Evolutionary conservation across 2,888 invertebrate species (phyloP).

Genomic region (Fabriciana adippe): DNA sequence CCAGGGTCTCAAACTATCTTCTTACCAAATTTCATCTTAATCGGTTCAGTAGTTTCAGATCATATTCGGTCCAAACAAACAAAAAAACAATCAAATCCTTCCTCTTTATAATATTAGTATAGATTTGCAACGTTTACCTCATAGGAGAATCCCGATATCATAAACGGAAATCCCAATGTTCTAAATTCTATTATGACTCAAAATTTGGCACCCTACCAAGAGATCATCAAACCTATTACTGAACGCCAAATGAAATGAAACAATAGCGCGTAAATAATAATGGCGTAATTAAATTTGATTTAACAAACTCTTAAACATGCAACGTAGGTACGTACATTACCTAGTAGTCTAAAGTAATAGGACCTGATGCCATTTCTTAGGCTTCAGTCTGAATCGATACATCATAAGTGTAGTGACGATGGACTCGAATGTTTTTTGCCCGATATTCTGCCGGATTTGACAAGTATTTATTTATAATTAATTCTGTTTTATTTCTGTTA

Average conservation of each 20-base stretch:
- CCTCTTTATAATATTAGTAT: too few relatives aligned
- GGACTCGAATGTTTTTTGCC: slow-evolving; percentile 34
- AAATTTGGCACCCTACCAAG: slow-evolving; percentile 23
- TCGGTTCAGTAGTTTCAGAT: too few relatives aligned
- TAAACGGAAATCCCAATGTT: slow-evolving; percentile 22
- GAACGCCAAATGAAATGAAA: slow-evolving; percentile 16
- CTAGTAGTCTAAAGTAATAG: not conserved
- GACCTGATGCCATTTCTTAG: slow-evolving; percentile 8
- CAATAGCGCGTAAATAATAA: slow-evolving; percentile 34
- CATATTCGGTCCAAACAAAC: too few relatives aligned
- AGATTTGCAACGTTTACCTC: not conserved
- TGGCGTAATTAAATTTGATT: slow-evolving; percentile 22
- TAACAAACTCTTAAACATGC: not conserved
- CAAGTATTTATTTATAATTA: slow-evolving; percentile 26
- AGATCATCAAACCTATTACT: not conserved
- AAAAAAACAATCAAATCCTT: too few relatives aligned
- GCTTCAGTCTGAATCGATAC: slow-evolving; percentile 23
- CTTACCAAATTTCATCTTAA: too few relatives aligned
- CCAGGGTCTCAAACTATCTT: too few relatives aligned
- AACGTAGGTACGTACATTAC: not conserved
- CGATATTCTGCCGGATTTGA: slow-evolving; percentile 30
- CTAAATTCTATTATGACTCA: slow-evolving; percentile 10
- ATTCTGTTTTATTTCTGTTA: not conserved
- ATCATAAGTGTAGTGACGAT: slow-evolving; percentile 15
- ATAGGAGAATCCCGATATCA: slow-evolving; percentile 5